Conservation (phyloP, 2,113 vertebrate species). For the Paramisgurnus dabryanus region DNA sequence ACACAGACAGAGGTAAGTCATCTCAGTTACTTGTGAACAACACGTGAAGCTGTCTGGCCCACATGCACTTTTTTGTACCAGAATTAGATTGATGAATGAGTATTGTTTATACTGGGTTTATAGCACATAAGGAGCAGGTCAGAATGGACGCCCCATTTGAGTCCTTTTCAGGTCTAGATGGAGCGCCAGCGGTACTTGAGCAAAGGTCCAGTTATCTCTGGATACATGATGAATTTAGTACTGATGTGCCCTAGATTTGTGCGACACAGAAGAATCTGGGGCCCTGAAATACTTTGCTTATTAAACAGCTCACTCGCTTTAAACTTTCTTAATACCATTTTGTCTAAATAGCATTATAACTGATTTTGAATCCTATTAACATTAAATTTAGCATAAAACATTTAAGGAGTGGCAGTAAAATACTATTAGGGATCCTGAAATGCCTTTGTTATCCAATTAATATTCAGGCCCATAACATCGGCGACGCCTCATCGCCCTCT, state of each 20-base stretch:
- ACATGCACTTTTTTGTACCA: background rate
- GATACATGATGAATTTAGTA: constrained; percentile 33
- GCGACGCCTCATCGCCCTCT: background rate
- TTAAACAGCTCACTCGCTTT: constrained; percentile 22
- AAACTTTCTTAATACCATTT: background rate
- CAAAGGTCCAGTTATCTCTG: constrained; percentile 30
- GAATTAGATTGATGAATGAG: background rate
- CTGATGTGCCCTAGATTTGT: constrained; percentile 17
- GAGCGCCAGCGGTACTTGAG: constrained; percentile 14
- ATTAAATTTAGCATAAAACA: no score
- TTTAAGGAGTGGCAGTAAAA: background rate
- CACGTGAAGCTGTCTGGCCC: background rate
- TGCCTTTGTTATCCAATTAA: constrained; percentile 30
- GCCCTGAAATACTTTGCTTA: constrained; percentile 12
- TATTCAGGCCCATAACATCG: constrained; percentile 28
- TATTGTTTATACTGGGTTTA: constrained; percentile 13
- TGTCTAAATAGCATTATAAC: background rate
- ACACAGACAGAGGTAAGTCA: constrained; percentile 95
- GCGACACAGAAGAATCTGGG: constrained; percentile 9
- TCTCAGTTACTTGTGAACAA: background rate
- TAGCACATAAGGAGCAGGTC: background rate
- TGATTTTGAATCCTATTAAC: no score
- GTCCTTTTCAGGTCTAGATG: constrained; percentile 26
- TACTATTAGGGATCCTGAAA: background rate
- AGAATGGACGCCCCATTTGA: constrained; percentile 14